phyloP scores from a whole-genome alignment of 2,888 invertebrate genomes.

The Papilio elwesi region DNA sequence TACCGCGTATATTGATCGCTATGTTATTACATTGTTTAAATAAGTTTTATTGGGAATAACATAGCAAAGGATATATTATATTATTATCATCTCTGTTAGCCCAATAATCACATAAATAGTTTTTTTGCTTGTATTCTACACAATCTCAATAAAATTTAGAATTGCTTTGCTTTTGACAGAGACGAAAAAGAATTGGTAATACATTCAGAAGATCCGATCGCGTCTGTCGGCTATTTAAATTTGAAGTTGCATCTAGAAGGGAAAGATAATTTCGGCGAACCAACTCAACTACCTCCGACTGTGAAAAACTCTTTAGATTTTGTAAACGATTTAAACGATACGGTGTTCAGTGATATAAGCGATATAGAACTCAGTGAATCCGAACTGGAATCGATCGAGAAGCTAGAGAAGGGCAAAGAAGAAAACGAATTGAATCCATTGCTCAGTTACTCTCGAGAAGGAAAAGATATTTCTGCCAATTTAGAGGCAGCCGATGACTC shows the following conservation, averaged over 20 bases:
- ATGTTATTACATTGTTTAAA: too few relatives aligned
- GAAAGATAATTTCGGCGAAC: constrained; percentile 79
- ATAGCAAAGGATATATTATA: too few relatives aligned
- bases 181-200: constrained; percentile 94
- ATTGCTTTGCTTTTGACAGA: constrained; percentile 75
- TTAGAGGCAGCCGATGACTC: constrained; percentile 57
- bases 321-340: constrained; percentile 85
- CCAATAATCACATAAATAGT: too few relatives aligned
- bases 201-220: constrained; percentile 96
- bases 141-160: too few relatives aligned
- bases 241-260: constrained; percentile 92
- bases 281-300: constrained; percentile 70
- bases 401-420: constrained; percentile 76
- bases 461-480: constrained; percentile 50
- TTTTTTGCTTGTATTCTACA: too few relatives aligned
- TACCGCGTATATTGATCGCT: too few relatives aligned
- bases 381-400: constrained; percentile 85
- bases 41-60: too few relatives aligned
- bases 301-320: constrained; percentile 85
- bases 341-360: constrained; percentile 86
- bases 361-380: constrained; percentile 86
- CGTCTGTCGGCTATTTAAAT: constrained; percentile 97
- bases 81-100: too few relatives aligned
- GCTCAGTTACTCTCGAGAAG: constrained; percentile 68
- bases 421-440: constrained; percentile 74